Conservation (phyloP, 1,140 invertebrate genomes). For the Leptinotarsa defecta region DNA sequence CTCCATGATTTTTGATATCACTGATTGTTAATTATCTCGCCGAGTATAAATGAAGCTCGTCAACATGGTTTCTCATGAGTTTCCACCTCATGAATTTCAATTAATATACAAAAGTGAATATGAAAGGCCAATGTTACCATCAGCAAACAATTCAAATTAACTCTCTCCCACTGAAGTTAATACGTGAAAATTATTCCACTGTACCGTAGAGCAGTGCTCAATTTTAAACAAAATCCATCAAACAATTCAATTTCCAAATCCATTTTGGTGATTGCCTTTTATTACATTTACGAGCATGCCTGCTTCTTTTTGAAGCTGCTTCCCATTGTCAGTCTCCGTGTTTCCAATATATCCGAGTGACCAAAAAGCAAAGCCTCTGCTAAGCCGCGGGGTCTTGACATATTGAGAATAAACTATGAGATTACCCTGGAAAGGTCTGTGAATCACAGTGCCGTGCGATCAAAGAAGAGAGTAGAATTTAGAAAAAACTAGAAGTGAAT, state of each 20-base stretch:
- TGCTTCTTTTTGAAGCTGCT: neutral
- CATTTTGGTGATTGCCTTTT: conserved; percentile 36
- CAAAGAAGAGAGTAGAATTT: too few relatives aligned
- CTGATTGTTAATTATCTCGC: too few relatives aligned
- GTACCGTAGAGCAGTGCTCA: neutral
- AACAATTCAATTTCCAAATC: conserved; percentile 35
- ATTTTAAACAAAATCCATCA: conserved; percentile 13
- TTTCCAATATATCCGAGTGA: conserved; percentile 32
- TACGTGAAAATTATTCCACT: neutral
- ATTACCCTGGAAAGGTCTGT: conserved; percentile 21
- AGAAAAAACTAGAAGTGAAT: too few relatives aligned
- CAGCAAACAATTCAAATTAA: too few relatives aligned
- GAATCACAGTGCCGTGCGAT: neutral
- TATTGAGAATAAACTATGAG: conserved; percentile 37
- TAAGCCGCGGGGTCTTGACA: conserved; percentile 27
- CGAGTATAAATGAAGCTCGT: too few relatives aligned
- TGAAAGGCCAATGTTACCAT: too few relatives aligned
- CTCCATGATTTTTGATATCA: too few relatives aligned
- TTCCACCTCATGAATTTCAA: too few relatives aligned
- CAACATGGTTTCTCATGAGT: too few relatives aligned
- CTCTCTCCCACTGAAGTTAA: neutral
- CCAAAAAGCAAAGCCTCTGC: conserved; percentile 24
- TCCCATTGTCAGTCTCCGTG: conserved; percentile 19
- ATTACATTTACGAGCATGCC: conserved; percentile 30
- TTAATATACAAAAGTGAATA: too few relatives aligned